These are phyloP conservation scores for Parelbella ahira DNA, from an alignment of 2,888 invertebrate species.

Conservation along the genomic window DNA sequence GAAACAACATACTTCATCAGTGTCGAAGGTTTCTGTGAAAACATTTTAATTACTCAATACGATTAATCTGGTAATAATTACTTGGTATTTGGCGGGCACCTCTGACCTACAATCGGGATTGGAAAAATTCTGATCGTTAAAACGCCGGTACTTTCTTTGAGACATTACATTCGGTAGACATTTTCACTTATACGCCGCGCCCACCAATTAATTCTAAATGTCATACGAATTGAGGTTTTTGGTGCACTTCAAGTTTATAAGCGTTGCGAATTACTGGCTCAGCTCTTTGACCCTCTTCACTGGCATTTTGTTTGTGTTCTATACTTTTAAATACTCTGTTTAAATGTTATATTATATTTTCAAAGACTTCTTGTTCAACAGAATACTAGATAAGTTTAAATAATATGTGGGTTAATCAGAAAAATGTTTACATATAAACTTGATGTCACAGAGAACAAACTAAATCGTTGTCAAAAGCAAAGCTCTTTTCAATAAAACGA, in stretches of 20 bases:
- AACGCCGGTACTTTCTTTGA: constrained; percentile 49
- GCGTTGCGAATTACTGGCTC: constrained; percentile 25
- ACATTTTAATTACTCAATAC: constrained; percentile 25
- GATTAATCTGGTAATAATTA: constrained; percentile 18
- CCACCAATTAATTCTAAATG: constrained; percentile 72
- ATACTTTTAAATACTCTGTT: no score
- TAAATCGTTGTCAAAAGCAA: no score
- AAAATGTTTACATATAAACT: no score
- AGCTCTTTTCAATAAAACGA: no score
- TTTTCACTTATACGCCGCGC: constrained; percentile 57
- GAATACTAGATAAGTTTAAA: no score
- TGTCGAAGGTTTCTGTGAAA: constrained; percentile 3
- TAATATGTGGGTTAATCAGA: no score
- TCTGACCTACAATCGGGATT: constrained; percentile 27
- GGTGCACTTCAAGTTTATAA: constrained; percentile 35
- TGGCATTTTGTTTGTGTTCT: no score
- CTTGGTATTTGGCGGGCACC: constrained; percentile 17
- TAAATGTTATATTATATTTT: no score
- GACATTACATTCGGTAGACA: constrained; percentile 49
- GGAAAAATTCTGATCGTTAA: constrained; percentile 21
- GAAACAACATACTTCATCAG: constrained; percentile 12
- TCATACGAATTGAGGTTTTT: constrained; percentile 55
- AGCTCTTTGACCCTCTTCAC: no score
- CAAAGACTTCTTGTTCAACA: no score
- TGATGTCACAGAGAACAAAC: no score